Conservation (phyloP, 2,113 vertebrate species). For the Cyrtonyx montezumae region DNA sequence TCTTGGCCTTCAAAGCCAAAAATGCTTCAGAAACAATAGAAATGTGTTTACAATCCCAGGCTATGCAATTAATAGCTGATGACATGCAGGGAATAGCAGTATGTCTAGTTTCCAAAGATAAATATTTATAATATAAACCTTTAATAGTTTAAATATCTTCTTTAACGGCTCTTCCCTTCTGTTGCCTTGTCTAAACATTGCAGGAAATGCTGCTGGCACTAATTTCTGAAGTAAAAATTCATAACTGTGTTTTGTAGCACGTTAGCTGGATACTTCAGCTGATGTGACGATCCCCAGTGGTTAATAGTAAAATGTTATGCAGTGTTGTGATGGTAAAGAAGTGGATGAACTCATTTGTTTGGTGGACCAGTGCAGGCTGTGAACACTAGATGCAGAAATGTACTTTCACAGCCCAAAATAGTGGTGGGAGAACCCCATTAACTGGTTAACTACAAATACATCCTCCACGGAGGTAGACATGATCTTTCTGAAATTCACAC, state of each 20-base stretch:
- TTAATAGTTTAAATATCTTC: conserved; percentile 30
- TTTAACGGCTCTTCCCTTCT: neutral
- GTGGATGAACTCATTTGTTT: neutral
- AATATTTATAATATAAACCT: conserved; percentile 40
- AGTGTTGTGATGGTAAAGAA: neutral
- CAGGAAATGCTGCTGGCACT: neutral
- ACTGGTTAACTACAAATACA: neutral
- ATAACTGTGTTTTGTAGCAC: neutral
- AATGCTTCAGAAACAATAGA: neutral
- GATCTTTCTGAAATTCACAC: neutral
- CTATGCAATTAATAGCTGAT: conserved; percentile 43
- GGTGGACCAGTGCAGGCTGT: neutral
- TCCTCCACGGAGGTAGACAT: neutral
- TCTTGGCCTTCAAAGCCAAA: neutral
- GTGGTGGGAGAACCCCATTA: neutral
- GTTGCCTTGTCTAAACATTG: neutral
- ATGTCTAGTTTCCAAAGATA: neutral
- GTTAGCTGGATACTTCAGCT: neutral
- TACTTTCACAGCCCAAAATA: rapidly evolving
- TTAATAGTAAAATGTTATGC: neutral
- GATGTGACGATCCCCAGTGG: neutral
- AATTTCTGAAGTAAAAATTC: neutral
- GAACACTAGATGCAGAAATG: neutral
- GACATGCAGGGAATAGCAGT: conserved; percentile 20
- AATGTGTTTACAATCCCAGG: conserved; percentile 6